A percentile compares a stretch with the other conserved stretches of the same genome.
These are phyloP conservation scores for Hydrocynus forskahlii DNA, from an alignment of 2,797 vertebrate genomes.

Conservation along the genomic window DNA sequence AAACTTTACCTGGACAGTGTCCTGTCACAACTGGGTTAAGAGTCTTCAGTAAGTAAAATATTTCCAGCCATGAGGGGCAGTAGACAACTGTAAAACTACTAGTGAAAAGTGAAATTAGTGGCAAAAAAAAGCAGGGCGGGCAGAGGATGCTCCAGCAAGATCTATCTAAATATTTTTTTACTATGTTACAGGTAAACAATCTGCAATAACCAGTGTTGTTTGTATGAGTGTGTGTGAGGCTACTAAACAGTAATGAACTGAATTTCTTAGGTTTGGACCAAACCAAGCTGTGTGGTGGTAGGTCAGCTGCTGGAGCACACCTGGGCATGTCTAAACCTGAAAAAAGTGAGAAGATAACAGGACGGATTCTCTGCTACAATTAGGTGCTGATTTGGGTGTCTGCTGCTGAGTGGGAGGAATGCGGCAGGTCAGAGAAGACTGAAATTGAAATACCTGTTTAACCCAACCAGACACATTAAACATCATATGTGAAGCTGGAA, in stretches of 20 bases:
- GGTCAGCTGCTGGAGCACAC: not conserved
- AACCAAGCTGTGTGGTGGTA: not conserved
- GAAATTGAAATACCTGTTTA: not conserved
- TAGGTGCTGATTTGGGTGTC: not conserved
- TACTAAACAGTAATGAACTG: not conserved
- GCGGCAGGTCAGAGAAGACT: not conserved
- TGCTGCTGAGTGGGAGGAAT: constrained; percentile 5
- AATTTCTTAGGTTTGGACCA: not conserved
- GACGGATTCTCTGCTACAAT: not conserved
- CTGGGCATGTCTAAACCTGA: not conserved
- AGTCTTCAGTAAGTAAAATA: no score
- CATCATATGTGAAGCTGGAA: not conserved
- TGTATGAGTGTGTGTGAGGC: not conserved
- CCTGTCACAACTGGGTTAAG: no score
- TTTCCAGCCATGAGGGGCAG: not conserved
- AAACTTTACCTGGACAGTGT: no score
- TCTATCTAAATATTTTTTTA: not conserved
- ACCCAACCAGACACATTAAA: not conserved
- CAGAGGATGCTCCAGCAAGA: no score
- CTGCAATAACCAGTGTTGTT: not conserved
- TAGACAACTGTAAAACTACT: not conserved
- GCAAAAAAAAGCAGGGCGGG: not conserved
- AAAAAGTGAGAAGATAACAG: not conserved
- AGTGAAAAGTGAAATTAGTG: no score
- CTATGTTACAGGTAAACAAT: no score